Conservation (phyloP, 2,888 invertebrate genomes). For the Meliscaeva auricollis region DNA sequence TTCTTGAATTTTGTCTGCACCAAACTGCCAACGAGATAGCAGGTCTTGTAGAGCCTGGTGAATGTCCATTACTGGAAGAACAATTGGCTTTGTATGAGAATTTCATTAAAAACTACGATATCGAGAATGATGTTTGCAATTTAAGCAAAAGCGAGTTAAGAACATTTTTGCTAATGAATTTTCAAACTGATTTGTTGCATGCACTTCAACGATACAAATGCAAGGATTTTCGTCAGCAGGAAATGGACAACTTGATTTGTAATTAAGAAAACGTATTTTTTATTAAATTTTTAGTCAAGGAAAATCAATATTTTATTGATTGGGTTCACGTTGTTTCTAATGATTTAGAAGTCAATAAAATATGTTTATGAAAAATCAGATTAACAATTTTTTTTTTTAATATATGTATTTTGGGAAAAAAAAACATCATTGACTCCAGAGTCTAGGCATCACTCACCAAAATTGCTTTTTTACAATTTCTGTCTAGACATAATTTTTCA, state of each 20-base stretch:
- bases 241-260: no score
- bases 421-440: background rate
- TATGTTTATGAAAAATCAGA: no score
- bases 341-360: no score
- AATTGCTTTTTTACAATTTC: background rate
- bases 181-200: constrained; percentile 80
- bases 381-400: no score
- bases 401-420: no score
- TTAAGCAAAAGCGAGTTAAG: constrained; percentile 77
- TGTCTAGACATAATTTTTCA: constrained; percentile 13
- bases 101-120: constrained; percentile 75
- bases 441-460: background rate
- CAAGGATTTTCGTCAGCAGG: background rate
- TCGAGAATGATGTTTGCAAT: constrained; percentile 43
- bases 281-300: no score
- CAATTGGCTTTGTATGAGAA: constrained; percentile 79
- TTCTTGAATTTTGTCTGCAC: constrained; percentile 65
- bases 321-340: no score
- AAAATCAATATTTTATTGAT: no score
- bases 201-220: constrained; percentile 6
- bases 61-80: constrained; percentile 78
- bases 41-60: constrained; percentile 77
- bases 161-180: constrained; percentile 78
- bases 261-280: no score
- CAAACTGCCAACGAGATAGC: constrained; percentile 79